These are phyloP conservation scores for Limanda limanda DNA, from an alignment of 2,113 vertebrate genomes.

Conservation along the genomic window DNA sequence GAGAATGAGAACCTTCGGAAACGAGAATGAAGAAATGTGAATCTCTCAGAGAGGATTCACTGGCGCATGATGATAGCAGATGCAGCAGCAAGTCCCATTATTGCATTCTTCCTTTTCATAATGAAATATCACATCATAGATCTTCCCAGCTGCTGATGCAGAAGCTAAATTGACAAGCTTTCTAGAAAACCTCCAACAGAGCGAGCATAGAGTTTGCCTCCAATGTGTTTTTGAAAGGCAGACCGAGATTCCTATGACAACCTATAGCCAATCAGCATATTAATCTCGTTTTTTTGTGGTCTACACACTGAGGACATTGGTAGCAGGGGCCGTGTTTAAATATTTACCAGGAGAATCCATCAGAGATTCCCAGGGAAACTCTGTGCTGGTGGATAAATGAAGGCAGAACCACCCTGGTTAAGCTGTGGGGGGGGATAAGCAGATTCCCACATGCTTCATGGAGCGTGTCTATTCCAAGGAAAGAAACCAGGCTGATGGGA, in stretches of 20 bases:
- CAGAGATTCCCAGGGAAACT: conserved; percentile 45
- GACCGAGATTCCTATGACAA: not conserved
- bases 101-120: conserved; percentile 38
- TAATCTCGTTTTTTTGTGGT: conserved; percentile 32
- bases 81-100: conserved; percentile 33
- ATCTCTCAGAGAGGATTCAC: conserved; percentile 25
- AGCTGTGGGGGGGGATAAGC: conserved; percentile 63
- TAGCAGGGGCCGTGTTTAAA: conserved; percentile 40
- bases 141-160: conserved; percentile 38
- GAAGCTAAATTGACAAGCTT: not conserved
- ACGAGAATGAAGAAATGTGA: conserved; percentile 10
- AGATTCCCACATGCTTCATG: conserved; percentile 68
- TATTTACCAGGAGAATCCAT: conserved; percentile 56
- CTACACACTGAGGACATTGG: conserved; percentile 1
- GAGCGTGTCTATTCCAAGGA: conserved; percentile 63
- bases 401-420: conserved; percentile 43
- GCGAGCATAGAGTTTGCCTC: not conserved
- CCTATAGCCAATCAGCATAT: conserved; percentile 5
- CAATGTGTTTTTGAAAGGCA: conserved; percentile 12
- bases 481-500: conserved; percentile 59
- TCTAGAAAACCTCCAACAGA: conserved; percentile 10
- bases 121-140: conserved; percentile 36
- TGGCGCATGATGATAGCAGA: conserved; percentile 50
- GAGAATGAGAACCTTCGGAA: not conserved
- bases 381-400: conserved; percentile 43